Evolutionary conservation across 2,113 vertebrate species (phyloP), one percentile per base, ranked within the genome.

Genomic region (Aptenodytes forsteri): DNA sequence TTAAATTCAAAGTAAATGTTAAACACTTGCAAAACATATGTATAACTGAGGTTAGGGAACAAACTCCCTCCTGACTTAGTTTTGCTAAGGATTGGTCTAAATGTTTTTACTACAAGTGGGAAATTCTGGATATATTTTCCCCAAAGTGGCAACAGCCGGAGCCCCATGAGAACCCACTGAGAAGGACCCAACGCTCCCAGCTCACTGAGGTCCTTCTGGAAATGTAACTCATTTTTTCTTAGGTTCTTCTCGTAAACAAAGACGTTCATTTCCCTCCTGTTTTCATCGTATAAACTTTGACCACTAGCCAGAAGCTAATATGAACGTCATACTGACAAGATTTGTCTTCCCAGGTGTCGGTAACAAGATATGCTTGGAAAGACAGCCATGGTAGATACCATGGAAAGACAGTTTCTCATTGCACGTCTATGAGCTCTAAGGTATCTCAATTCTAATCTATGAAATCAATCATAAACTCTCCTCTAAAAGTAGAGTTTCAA

Each of bases 1-100:
- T 91, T 89, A 79, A 92, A 72, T 87, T 89, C 56, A 76, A 95
- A 95, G 70, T 89, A 89, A 93, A 94, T 64, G 15, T 87, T 96
- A 92, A 95, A 81, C 19, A 21, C 22, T 92, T 70, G 34, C 15
- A 71, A 67, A 90, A 94, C 54, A 34, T 27, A 59, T 0, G 1
- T 66, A 23, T 49, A 82, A 87, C 7, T n/a, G 34, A 72, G 30
- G 10, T 64, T 36, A 71, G n/a, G n/a, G 50, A 89, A 55, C 5
- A 71, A 78, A 71, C 1, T 87, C 50, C 21, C 42, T 75, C 32
- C 81, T 82, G 55, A 59, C 11, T 27, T 50, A 27, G 32, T 61
- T 87, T 80, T 84, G 36, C 40, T 50, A 61, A 52, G 13, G 26
- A 42, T 16, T 75, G 89, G 42, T 82, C 87, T 87, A 61, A 83